Base-by-base conservation (phyloP, 1,140 invertebrate genomes). In the Epicauta chinensis region DNA sequence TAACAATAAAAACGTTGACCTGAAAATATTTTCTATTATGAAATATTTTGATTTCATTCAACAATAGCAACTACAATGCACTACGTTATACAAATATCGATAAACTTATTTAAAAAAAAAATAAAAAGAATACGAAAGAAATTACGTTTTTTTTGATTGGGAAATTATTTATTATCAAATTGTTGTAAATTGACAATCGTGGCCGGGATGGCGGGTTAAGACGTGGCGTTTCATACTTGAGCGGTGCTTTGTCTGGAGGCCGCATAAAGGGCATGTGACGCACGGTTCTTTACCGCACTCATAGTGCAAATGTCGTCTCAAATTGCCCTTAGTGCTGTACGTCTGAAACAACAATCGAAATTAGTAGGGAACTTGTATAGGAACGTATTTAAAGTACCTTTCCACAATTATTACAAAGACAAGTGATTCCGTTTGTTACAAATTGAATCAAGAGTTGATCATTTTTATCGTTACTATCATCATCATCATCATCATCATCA, bases 251-350 rank as follows among this genome's bases (percentile, higher is more conserved):
- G 47, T 50, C 9, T 40, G 39, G 3, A 50, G 37, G 13, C 39
- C 47, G 11, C 47, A 50, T 23, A 50, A 35, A 7, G 45, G 45
- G 57, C 76, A 77, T n/a, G 69, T 61, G 54, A 74, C 75, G 64
- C 70, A 72, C 1, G 76, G 75, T 44, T 73, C 70, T 60, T 75
- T 75, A 5, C 75, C 75, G 51, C 76, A 78, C 53, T 76, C 75
- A 43, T 74, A 76, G 0, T 71, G 72, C 5, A 72, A 58, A 48
- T 49, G 46, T 5, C 36, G 46, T 13, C 39, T 39, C 16, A 49
- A 15, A 38, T 39, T 49, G 36, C 46, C 46, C 31, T 39, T 49
- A 4, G 45, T 15, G 14, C 38, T 47, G 45, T 47, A 47, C 16
- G 34, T 47, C 45, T 47, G 16, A 37, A 47, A 37, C 23, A 23